Percentiles rank a stretch among this genome's conserved stretches.
phyloP scores from a whole-genome alignment of 2,888 invertebrate genomes.

The Dasypogon diadema region DNA sequence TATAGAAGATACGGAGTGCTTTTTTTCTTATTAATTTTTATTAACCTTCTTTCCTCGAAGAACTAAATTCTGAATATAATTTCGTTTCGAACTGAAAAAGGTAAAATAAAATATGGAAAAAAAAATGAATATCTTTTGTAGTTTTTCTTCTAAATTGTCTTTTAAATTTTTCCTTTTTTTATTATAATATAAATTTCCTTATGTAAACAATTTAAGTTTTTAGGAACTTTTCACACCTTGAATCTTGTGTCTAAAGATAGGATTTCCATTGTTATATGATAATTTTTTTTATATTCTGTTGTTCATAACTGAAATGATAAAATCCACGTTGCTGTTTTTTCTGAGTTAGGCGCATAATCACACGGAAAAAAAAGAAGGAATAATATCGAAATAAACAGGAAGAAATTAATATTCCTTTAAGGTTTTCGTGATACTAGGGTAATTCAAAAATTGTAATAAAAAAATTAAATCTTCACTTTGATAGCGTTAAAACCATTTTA shows the following conservation, averaged over 20 bases:
- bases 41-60: too few species aligned
- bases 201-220: not conserved
- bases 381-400: not conserved
- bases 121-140: not conserved
- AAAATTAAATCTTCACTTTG: too few species aligned
- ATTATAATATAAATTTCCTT: not conserved
- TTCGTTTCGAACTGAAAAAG: not conserved
- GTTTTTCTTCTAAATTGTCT: not conserved
- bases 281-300: too few species aligned
- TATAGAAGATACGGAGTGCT: not conserved
- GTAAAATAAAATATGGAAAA: not conserved
- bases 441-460: too few species aligned
- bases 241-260: not conserved
- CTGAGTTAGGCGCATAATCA: too few species aligned
- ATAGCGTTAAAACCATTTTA: slow-evolving; percentile 18
- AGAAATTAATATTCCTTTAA: too few species aligned
- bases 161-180: not conserved
- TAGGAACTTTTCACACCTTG: slow-evolving; percentile 29
- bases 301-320: not conserved
- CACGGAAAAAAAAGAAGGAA: not conserved
- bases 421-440: too few species aligned
- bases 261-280: too few species aligned
- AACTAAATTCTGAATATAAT: too few species aligned
- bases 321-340: too few species aligned
- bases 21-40: too few species aligned